Percentiles rank a stretch among this genome's conserved stretches.
Conservation (phyloP, 2,113 vertebrate species). For the Phoxinus phoxinus region DNA sequence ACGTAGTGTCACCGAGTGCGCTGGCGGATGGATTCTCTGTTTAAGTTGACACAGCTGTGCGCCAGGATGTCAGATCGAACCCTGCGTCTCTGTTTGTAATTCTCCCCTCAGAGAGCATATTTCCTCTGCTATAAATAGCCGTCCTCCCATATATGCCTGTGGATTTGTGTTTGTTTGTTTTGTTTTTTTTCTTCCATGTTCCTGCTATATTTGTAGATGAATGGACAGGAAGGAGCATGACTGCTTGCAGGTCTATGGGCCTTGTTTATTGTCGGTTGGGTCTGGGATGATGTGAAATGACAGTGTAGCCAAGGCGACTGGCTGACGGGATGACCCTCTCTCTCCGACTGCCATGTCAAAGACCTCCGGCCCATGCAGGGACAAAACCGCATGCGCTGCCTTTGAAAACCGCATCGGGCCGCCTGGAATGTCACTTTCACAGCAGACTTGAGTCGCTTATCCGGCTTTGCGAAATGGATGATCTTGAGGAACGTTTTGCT, state of each 20-base stretch:
- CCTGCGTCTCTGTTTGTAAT: slow-evolving; percentile 77
- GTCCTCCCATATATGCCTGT: slow-evolving; percentile 50
- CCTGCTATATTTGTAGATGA: slow-evolving; percentile 62
- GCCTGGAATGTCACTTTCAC: slow-evolving; percentile 24
- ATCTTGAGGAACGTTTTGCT: slow-evolving; percentile 1
- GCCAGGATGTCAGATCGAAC: slow-evolving; percentile 78
- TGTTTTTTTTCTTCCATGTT: slow-evolving; percentile 47
- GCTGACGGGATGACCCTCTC: slow-evolving; percentile 45
- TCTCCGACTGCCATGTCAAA: neutral
- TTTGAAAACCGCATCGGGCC: slow-evolving; percentile 6
- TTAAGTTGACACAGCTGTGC: slow-evolving; percentile 83
- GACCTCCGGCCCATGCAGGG: neutral
- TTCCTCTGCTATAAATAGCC: slow-evolving; percentile 78
- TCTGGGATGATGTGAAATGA: slow-evolving; percentile 37
- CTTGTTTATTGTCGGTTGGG: slow-evolving; percentile 45
- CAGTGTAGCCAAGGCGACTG: slow-evolving; percentile 9
- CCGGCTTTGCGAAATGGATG: slow-evolving; percentile 29
- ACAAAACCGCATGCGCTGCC: neutral
- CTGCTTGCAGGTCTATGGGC: slow-evolving; percentile 46
- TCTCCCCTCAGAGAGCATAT: slow-evolving; percentile 72
- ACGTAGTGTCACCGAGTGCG: slow-evolving; percentile 47
- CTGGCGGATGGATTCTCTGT: slow-evolving; percentile 64
- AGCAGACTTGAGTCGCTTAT: neutral
- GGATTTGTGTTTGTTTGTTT: slow-evolving; percentile 52
- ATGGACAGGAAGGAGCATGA: slow-evolving; percentile 54